Conservation (phyloP, 2,888 invertebrate genomes). For the Auanema sp. region DNA sequence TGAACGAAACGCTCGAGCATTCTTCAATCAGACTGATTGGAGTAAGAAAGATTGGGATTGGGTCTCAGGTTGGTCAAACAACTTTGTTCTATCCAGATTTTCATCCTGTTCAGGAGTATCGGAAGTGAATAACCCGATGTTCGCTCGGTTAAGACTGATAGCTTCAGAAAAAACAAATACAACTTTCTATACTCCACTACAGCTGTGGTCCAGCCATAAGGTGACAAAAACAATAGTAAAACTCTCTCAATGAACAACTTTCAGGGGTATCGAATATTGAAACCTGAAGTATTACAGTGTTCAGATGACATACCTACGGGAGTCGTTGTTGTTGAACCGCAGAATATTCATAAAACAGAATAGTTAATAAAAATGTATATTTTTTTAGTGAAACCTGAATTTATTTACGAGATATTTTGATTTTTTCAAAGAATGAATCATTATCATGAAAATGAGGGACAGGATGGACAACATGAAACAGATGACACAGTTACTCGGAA, state of each 20-base stretch:
- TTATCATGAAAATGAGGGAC: too few species aligned
- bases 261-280: conserved; percentile 23
- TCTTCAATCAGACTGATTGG: conserved; percentile 49
- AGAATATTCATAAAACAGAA: conserved; percentile 13
- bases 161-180: conserved; percentile 44
- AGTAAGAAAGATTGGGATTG: conserved; percentile 59
- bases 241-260: neutral
- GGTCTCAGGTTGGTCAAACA: conserved; percentile 35
- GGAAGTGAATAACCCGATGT: conserved; percentile 48
- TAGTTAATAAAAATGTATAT: conserved; percentile 3
- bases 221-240: conserved; percentile 8
- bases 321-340: conserved; percentile 12
- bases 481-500: conserved; percentile 4
- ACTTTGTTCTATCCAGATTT: neutral
- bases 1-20: conserved; percentile 49
- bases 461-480: too few species aligned
- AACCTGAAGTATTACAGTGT: conserved; percentile 19
- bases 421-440: neutral
- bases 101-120: conserved; percentile 28
- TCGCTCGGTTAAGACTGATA: conserved; percentile 44
- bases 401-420: neutral
- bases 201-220: conserved; percentile 46
- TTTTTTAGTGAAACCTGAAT: neutral
- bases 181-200: conserved; percentile 47
- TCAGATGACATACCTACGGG: conserved; percentile 12